A percentile compares a stretch with the other conserved stretches of the same genome.
phyloP scores from a whole-genome alignment of 2,797 vertebrate genomes.

The Sebastes glaucus region DNA sequence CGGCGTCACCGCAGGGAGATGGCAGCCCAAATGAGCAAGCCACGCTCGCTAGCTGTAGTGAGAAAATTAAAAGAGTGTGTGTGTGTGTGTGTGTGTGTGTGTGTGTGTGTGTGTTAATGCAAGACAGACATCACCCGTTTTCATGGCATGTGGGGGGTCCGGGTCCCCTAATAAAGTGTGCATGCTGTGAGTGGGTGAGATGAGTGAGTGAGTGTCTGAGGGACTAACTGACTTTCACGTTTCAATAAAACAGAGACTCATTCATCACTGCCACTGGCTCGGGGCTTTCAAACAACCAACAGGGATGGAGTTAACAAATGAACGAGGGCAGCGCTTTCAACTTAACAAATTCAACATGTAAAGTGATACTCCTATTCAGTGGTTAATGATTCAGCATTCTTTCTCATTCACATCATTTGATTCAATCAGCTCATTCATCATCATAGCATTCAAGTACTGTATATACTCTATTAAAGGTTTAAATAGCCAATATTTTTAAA shows the following conservation, averaged over 20 bases:
- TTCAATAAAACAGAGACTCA: slow-evolving; percentile 57
- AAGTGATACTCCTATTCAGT: background rate
- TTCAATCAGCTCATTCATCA: background rate
- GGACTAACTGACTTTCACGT: slow-evolving; percentile 49
- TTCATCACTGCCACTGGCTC: slow-evolving; percentile 39
- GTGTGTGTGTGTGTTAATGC: slow-evolving; percentile 68
- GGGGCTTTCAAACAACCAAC: background rate
- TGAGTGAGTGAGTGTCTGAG: slow-evolving; percentile 53
- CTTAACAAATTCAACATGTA: slow-evolving; percentile 19
- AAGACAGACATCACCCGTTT: slow-evolving; percentile 79
- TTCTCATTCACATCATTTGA: background rate
- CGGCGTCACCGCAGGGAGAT: slow-evolving; percentile 85
- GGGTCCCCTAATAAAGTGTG: slow-evolving; percentile 66
- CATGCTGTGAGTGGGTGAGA: slow-evolving; percentile 55
- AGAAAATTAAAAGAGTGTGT: slow-evolving; percentile 80
- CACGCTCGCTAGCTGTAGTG: slow-evolving; percentile 54
- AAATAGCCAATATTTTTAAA: background rate
- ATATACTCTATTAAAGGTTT: background rate
- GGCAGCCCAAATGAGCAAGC: slow-evolving; percentile 77
- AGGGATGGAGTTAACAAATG: background rate
- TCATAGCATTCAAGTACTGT: background rate
- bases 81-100: slow-evolving; percentile 41
- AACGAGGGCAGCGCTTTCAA: background rate
- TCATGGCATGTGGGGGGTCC: slow-evolving; percentile 77
- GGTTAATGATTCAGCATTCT: slow-evolving; percentile 3